A percentile compares a stretch with the other conserved stretches of the same genome.
Evolutionary conservation across 2,888 invertebrate species (phyloP).

Genomic region (Drosophila gaucha): DNA sequence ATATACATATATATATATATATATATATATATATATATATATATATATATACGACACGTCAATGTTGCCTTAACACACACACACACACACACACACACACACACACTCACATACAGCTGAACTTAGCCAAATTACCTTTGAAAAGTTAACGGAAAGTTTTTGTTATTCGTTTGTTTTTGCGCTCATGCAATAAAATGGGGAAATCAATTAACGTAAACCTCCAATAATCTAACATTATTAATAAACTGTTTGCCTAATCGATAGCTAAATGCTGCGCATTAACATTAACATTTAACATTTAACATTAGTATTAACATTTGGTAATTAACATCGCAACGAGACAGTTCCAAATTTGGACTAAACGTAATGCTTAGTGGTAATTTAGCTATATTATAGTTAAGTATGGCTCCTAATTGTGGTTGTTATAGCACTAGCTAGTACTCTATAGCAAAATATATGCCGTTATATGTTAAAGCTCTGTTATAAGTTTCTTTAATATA

Average conservation of each 20-base stretch:
- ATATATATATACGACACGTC: conserved; percentile 7
- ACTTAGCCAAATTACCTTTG: conserved; percentile 41
- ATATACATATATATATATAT: background rate
- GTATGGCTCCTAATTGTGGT: too few relatives aligned
- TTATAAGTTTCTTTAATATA: too few relatives aligned
- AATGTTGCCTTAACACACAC: conserved; percentile 1
- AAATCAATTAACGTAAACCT: conserved; percentile 44
- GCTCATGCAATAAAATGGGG: conserved; percentile 35
- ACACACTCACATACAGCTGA: background rate
- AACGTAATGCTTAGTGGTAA: too few relatives aligned
- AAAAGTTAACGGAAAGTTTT: conserved; percentile 47
- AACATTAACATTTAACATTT: conserved; percentile 5
- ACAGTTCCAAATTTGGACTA: background rate
- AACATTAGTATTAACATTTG: conserved; percentile 15
- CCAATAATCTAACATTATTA: conserved; percentile 40
- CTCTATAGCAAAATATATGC: too few relatives aligned
- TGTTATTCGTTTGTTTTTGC: background rate
- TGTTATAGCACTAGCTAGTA: too few relatives aligned
- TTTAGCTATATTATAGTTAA: too few relatives aligned
- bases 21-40: background rate
- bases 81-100: background rate
- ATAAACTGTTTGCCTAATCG: conserved; percentile 48
- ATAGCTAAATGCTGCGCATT: conserved; percentile 24
- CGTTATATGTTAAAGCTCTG: too few relatives aligned
- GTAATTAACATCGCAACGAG: background rate